Evolutionary conservation across 2,888 invertebrate species (phyloP), one percentile per base, ranked within the genome.

Genomic region (Zele albiditarsus): DNA sequence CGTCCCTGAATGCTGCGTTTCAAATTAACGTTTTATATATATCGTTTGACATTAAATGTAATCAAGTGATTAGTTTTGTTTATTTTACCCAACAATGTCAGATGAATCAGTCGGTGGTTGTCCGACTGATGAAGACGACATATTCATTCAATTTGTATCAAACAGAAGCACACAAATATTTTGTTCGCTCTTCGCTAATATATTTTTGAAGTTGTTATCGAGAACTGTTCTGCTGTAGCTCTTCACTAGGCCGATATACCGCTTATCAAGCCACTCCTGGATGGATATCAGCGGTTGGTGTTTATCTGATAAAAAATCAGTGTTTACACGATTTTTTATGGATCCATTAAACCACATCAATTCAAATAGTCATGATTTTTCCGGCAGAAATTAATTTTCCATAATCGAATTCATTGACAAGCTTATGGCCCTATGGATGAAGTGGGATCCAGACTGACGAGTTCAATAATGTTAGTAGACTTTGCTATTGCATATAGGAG

Each of bases 1-100:
- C 75, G 75, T 5, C 77, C 78, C 73, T 78, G 79, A 27, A 78
- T 77, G 14, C 77, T 78, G 10, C 76, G 76, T 28, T 80, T 78
- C 74, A 79, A n/a, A 38, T 79, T 79, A n/a, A n/a, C n/a, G n/a
- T n/a, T n/a, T n/a, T n/a, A n/a, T 20, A n/a, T 23, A 20, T 31
- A 31, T 38, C 20, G 27, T n/a, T 31, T n/a, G 16, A 42, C 14
- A 0, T 25, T 10, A 10, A 42, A 23, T 25, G 3, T 66, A 42
- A 66, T 42, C 25, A 33, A 42, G n/a, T 38, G 27, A 69, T 58
- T 4, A 16, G 2, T 33, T 60, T 42, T 23, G n/a, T 20, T 58
- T 58, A 38, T 28, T 25, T 74, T 53, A 74, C 74, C 65, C 63
- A 27, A 31, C 42, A 58, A 28, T 62, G 6, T 31, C 62, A 14